Conservation (phyloP, 2,797 vertebrate species). For the Argentina silus region DNA sequence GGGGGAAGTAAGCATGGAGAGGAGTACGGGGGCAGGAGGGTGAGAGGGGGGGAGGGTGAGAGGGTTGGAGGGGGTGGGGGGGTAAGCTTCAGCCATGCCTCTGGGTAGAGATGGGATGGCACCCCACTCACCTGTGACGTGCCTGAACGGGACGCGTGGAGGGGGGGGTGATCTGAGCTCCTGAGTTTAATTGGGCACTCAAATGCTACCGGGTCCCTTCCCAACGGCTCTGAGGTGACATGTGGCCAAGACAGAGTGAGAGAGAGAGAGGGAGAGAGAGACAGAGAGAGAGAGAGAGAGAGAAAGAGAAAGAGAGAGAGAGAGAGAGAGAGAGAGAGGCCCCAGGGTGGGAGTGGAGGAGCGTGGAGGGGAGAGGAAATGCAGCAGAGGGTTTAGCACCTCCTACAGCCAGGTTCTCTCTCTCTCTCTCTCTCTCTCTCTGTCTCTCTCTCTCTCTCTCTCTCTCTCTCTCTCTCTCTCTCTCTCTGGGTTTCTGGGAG, state of each 20-base stretch:
- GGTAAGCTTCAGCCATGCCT: constrained; percentile 41
- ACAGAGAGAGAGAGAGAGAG: constrained; percentile 13
- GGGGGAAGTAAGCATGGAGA: constrained; percentile 41
- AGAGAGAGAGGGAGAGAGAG: constrained; percentile 11
- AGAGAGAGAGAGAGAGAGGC: constrained; percentile 2
- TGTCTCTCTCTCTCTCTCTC: constrained; percentile 39
- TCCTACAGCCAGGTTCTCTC: constrained; percentile 69
- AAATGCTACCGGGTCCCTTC: constrained; percentile 76
- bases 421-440: no score
- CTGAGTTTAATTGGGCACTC: constrained; percentile 81
- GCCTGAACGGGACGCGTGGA: constrained; percentile 69
- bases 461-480: constrained; percentile 32
- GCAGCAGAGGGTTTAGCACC: constrained; percentile 81
- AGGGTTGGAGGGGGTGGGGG: background rate
- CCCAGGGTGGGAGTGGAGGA: constrained; percentile 44
- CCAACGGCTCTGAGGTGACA: constrained; percentile 70
- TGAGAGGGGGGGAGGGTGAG: constrained; percentile 63
- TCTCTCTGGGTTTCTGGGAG: constrained; percentile 60
- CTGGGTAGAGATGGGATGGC: constrained; percentile 54
- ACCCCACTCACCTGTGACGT: constrained; percentile 60
- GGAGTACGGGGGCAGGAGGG: constrained; percentile 45
- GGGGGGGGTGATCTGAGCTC: constrained; percentile 64
- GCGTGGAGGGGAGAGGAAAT: constrained; percentile 78
- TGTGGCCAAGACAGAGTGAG: constrained; percentile 62
- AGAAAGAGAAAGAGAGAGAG: constrained; percentile 12